Evolutionary conservation across 2,888 invertebrate species (phyloP).

Genomic region (Teleiodes luculella): DNA sequence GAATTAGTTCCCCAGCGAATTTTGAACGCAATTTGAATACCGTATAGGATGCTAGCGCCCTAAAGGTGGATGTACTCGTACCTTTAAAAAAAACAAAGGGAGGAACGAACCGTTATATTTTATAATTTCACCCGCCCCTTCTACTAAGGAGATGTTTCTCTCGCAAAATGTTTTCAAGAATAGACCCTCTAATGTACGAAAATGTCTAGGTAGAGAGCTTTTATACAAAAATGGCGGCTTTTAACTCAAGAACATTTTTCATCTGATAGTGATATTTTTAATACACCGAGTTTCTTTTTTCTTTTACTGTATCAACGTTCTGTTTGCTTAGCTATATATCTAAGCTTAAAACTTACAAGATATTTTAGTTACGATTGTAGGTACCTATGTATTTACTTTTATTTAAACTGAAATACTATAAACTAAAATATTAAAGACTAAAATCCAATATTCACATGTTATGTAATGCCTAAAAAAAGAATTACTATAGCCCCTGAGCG

Average conservation of each 20-base stretch:
- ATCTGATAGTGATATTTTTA: slow-evolving; percentile 45
- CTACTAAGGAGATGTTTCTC: slow-evolving; percentile 34
- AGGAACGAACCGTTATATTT: slow-evolving; percentile 42
- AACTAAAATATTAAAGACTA: no score
- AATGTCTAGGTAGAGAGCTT: slow-evolving; percentile 59
- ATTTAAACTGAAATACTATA: no score
- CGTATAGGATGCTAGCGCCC: slow-evolving; percentile 61
- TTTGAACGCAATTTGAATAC: slow-evolving; percentile 65
- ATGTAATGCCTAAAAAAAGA: no score
- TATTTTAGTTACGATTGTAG: no score
- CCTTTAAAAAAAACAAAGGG: slow-evolving; percentile 72
- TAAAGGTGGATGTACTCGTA: slow-evolving; percentile 48
- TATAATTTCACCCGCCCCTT: slow-evolving; percentile 41
- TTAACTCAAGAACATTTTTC: slow-evolving; percentile 52
- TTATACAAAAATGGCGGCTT: slow-evolving; percentile 51
- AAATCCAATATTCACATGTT: no score
- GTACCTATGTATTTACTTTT: no score
- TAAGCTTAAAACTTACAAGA: no score
- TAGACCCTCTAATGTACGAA: slow-evolving; percentile 63
- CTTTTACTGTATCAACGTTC: no score
- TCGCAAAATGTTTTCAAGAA: slow-evolving; percentile 56
- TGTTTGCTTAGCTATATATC: no score
- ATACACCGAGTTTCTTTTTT: slow-evolving; percentile 25
- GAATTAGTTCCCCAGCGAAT: slow-evolving; percentile 71
- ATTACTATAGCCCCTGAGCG: no score